Conservation (phyloP, 2,797 vertebrate species). For the Anguilla obscura region DNA sequence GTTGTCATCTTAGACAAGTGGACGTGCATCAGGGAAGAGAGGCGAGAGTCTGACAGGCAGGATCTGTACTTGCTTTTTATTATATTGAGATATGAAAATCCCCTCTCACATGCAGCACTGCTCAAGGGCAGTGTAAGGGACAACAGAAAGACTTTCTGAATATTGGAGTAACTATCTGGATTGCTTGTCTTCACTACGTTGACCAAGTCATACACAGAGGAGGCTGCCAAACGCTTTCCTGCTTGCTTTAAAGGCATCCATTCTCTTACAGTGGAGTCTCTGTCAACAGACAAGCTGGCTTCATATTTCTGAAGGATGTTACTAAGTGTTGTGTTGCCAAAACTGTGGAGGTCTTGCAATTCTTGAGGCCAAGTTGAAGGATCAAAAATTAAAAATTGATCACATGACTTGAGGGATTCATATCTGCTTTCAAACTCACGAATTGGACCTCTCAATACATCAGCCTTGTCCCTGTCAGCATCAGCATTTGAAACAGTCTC, state of each 20-base stretch:
- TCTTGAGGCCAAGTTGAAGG: slow-evolving; percentile 32
- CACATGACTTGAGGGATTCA: slow-evolving; percentile 37
- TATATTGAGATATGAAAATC: too few species aligned
- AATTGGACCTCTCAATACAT: slow-evolving; percentile 24
- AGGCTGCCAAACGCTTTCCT: slow-evolving; percentile 21
- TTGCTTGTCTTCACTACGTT: too few species aligned
- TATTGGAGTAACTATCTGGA: too few species aligned
- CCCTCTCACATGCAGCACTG: too few species aligned
- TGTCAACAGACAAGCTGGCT: slow-evolving; percentile 26
- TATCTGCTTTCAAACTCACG: slow-evolving; percentile 25
- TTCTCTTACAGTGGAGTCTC: not conserved
- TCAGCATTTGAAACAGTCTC: slow-evolving; percentile 22
- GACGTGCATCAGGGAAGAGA: too few species aligned
- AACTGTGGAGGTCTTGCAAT: slow-evolving; percentile 34
- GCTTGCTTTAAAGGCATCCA: slow-evolving; percentile 36
- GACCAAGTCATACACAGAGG: too few species aligned
- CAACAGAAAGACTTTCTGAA: too few species aligned
- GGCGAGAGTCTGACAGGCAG: too few species aligned
- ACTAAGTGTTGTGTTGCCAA: slow-evolving; percentile 30
- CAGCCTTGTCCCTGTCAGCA: slow-evolving; percentile 25
- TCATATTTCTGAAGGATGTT: slow-evolving; percentile 41
- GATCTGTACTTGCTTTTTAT: too few species aligned
- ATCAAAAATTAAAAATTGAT: slow-evolving; percentile 38
- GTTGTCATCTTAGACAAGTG: too few species aligned
- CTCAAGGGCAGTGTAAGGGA: too few species aligned